Conservation (phyloP, 2,113 vertebrate species). For the Plestiodon gilberti region DNA sequence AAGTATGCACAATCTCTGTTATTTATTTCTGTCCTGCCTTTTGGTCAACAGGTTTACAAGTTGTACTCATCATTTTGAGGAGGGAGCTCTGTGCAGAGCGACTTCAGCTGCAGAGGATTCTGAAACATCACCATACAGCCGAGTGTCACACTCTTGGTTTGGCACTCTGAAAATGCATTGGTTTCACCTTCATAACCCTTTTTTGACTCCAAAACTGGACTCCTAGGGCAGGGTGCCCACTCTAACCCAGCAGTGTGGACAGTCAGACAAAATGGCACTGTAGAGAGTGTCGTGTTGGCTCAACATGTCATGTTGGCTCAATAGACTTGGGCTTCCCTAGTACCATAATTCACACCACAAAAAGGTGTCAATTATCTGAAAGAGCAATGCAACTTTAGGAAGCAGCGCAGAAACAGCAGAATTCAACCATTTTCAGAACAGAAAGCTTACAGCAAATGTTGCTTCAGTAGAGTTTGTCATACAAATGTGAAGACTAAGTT, state of each 20-base stretch:
- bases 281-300: background rate
- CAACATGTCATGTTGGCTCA: background rate
- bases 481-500: background rate
- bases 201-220: background rate
- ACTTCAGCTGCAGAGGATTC: background rate
- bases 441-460: background rate
- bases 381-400: background rate
- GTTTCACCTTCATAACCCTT: background rate
- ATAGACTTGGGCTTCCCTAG: background rate
- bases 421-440: background rate
- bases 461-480: background rate
- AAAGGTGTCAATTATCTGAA: background rate
- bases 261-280: background rate
- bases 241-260: background rate
- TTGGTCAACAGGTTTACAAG: background rate
- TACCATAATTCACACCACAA: background rate
- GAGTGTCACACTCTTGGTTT: background rate
- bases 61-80: background rate
- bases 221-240: background rate
- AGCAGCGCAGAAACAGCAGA: background rate
- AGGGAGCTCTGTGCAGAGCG: too few species aligned
- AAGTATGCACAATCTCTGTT: too few species aligned
- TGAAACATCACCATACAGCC: background rate
- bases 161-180: too few species aligned
- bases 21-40: background rate